Conservation (phyloP, 2,888 invertebrate species). For the Drosophila neotestacea region DNA sequence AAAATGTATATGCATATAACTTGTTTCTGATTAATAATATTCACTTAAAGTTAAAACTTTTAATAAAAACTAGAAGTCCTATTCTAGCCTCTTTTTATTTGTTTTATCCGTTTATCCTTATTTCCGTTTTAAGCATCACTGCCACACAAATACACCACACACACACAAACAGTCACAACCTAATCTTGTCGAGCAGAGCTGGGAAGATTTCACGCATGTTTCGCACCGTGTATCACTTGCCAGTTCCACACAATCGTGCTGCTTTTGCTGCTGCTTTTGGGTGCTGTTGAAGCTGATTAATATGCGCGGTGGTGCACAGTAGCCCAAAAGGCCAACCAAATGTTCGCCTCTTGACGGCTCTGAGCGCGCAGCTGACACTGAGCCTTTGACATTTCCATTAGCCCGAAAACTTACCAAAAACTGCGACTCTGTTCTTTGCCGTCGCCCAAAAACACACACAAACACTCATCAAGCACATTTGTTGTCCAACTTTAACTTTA, state of each 20-base stretch:
- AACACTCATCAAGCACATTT: constrained; percentile 24
- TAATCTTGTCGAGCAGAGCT: constrained; percentile 60
- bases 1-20: too few species aligned
- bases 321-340: constrained; percentile 57
- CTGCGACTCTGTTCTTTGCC: constrained; percentile 49
- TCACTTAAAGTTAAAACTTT: too few species aligned
- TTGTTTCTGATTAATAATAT: too few species aligned
- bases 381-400: constrained; percentile 83
- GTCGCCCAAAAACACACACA: constrained; percentile 14
- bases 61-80: too few species aligned
- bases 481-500: not conserved
- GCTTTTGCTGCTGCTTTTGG: too few species aligned
- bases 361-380: constrained; percentile 80
- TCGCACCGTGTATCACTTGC: constrained; percentile 81
- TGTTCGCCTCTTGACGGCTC: constrained; percentile 50
- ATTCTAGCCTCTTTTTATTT: too few species aligned
- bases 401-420: constrained; percentile 51
- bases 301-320: constrained; percentile 72
- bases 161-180: constrained; percentile 22
- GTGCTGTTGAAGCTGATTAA: constrained; percentile 62
- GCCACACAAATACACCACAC: constrained; percentile 20
- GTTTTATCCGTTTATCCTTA: too few species aligned
- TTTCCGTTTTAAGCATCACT: too few species aligned
- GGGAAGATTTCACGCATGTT: constrained; percentile 79
- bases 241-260: constrained; percentile 23